A percentile compares a stretch with the other conserved stretches of the same genome.
phyloP scores from a whole-genome alignment of 2,888 invertebrate genomes.

The Agelastica alni region DNA sequence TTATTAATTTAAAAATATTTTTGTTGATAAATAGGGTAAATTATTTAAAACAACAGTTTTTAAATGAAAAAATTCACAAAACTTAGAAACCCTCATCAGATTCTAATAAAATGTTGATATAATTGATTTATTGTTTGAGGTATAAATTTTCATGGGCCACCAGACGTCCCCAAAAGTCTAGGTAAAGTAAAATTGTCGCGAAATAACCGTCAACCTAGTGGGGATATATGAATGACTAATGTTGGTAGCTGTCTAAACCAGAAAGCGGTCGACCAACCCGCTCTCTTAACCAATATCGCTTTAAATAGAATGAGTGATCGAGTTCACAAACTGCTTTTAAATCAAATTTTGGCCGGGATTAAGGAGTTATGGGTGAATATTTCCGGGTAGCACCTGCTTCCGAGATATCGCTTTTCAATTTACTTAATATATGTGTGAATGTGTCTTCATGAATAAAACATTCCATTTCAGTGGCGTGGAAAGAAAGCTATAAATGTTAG shows the following conservation, averaged over 20 bases:
- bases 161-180: constrained; percentile 18
- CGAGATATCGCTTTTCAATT: constrained; percentile 47
- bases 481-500: no score
- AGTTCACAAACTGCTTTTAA: constrained; percentile 49
- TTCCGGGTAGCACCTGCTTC: constrained; percentile 47
- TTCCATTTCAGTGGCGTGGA: constrained; percentile 26
- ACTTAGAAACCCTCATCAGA: constrained; percentile 10
- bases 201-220: constrained; percentile 29
- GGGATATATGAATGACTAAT: constrained; percentile 35
- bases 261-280: constrained; percentile 20
- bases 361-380: constrained; percentile 51
- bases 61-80: no score
- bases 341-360: constrained; percentile 50
- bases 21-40: no score
- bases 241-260: constrained; percentile 28
- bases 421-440: constrained; percentile 50
- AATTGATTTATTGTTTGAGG: constrained; percentile 17
- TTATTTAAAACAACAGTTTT: no score
- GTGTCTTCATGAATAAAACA: constrained; percentile 50
- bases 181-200: constrained; percentile 32
- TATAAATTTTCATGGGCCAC: constrained; percentile 21
- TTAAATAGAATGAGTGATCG: constrained; percentile 47
- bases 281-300: constrained; percentile 38
- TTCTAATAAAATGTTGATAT: constrained; percentile 11
- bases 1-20: no score